Evolutionary conservation across 2,888 invertebrate genomes (phyloP).

Genomic region (Adela reaumurella): DNA sequence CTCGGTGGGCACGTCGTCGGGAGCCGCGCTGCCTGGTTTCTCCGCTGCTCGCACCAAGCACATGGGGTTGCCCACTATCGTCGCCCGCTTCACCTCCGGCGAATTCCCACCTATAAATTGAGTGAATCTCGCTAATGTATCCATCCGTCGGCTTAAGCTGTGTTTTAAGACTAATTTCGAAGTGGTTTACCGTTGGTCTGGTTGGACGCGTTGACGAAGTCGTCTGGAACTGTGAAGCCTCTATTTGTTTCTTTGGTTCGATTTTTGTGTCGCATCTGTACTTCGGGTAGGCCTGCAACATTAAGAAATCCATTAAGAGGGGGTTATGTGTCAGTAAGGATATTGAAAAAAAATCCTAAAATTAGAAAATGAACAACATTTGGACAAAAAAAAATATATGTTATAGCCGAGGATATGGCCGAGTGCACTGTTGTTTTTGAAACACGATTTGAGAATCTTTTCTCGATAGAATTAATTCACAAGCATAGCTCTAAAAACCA

Average conservation of each 20-base stretch:
- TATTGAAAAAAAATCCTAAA: no score
- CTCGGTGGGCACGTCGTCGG: slow-evolving; percentile 50
- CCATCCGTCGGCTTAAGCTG: neutral
- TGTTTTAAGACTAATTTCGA: neutral
- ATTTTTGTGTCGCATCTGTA: slow-evolving; percentile 47
- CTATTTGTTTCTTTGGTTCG: slow-evolving; percentile 28
- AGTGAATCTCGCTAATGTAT: neutral
- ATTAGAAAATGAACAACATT: no score
- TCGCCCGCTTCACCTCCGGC: slow-evolving; percentile 75
- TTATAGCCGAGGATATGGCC: no score
- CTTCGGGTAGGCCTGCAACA: slow-evolving; percentile 45
- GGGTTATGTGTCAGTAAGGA: no score
- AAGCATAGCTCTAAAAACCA: no score
- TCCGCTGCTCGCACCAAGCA: slow-evolving; percentile 57
- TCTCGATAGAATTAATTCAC: no score
- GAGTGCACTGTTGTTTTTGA: no score
- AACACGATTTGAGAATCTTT: no score
- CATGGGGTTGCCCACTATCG: slow-evolving; percentile 87
- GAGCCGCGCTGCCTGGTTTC: slow-evolving; percentile 27
- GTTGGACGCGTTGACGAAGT: slow-evolving; percentile 57
- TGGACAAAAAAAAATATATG: no score
- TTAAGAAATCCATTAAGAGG: no score
- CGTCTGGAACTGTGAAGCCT: slow-evolving; percentile 28
- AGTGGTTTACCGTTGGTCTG: slow-evolving; percentile 40
- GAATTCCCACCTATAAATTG: slow-evolving; percentile 30